Base-by-base conservation (phyloP, 2,888 invertebrate species). In the Ectobius pallidus region DNA sequence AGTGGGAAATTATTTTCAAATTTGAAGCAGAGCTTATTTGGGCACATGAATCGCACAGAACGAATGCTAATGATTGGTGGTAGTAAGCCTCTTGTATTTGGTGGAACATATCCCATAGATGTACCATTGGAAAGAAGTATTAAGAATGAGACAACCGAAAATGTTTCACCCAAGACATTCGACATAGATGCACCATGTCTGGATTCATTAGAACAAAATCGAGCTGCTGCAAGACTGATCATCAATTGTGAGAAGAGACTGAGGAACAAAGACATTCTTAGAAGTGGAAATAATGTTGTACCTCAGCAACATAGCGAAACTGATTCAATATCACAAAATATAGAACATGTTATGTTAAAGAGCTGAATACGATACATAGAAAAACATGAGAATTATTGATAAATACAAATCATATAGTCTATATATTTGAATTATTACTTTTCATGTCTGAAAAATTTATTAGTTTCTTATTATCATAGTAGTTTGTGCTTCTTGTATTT, bases 101-200 rank as follows among this genome's bases (percentile, higher is more conserved):
- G 93, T 78, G 94, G 94, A 69, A 95, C 95, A 2, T 95, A 88
- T 85, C 94, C 95, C 3, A 95, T 95, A 77, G 94, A 94, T 81
- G 87, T 88, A 79, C 94, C 94, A 2, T 78, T 83, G 72, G 71
- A 62, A 22, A 58, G 55, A 44, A 61, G 22, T 49, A 14, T 58
- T 58, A 44, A 67, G 9, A 32, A 49, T 30, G 7, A 46, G 9
- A 30, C 16, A n/a, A 32, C 30, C 20, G 30, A 65, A 65, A 2
- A 65, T 25, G 39, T 42, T 20, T 49, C 39, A 7, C 71, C 62
- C 16, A 63, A 70, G 55, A 80, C 80, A n/a, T 80, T 77, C 74
- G 78, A 78, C 16, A 84, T 87, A 75, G 87, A 87, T 79, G 82
- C 82, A 75, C 86, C 87, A 3, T 75, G 71, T 58, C 39, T 63